phyloP scores from a whole-genome alignment of 2,888 invertebrate species.

The Pteria penguin region DNA sequence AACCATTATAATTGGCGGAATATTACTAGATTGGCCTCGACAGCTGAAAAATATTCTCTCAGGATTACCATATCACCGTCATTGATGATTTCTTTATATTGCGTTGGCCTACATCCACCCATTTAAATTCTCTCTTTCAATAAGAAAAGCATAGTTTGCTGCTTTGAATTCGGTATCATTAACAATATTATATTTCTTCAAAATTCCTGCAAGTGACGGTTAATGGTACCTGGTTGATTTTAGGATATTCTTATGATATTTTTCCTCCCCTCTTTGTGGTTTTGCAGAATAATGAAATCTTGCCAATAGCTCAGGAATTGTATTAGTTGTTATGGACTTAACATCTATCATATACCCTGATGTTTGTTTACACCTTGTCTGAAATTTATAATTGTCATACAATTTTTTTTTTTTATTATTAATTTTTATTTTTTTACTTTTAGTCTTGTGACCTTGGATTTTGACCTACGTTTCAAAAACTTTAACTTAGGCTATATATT shows the following conservation, averaged over 20 bases:
- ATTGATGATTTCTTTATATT: constrained; percentile 5
- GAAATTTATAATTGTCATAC: too few relatives aligned
- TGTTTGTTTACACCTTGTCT: too few relatives aligned
- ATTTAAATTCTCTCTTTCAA: not conserved
- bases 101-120: constrained; percentile 2
- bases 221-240: constrained; percentile 24
- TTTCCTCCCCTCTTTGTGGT: not conserved
- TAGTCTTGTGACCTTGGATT: too few relatives aligned
- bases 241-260: constrained; percentile 33
- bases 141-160: constrained; percentile 12
- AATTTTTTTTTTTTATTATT: too few relatives aligned
- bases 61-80: constrained; percentile 19
- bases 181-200: constrained; percentile 8
- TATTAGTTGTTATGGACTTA: too few relatives aligned
- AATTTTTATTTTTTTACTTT: too few relatives aligned
- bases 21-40: not conserved
- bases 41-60: constrained; percentile 9
- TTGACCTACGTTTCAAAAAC: too few relatives aligned
- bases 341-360: too few relatives aligned
- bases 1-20: constrained; percentile 10
- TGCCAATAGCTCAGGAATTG: too few relatives aligned
- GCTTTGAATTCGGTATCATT: constrained; percentile 1
- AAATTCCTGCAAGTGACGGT: constrained; percentile 23
- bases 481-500: too few relatives aligned
- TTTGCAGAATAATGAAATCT: constrained; percentile 10